A percentile compares a stretch with the other conserved stretches of the same genome.
These are phyloP conservation scores for Clusia tigrina DNA, from an alignment of 2,888 invertebrate species.

Conservation along the genomic window DNA sequence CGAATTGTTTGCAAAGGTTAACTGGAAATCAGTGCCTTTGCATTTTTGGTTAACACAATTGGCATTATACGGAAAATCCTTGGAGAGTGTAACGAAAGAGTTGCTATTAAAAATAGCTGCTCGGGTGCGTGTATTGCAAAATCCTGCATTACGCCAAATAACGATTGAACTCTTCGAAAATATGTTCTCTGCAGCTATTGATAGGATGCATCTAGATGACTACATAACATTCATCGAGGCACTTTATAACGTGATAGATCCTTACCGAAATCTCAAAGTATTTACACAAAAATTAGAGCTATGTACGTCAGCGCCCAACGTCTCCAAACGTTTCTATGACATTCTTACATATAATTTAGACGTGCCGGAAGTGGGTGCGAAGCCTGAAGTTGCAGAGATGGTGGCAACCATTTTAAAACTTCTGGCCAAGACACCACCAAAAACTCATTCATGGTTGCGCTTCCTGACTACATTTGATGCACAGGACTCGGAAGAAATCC, in stretches of 20 bases:
- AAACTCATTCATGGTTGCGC: slow-evolving; percentile 45
- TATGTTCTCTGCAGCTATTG: slow-evolving; percentile 38
- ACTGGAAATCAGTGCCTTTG: slow-evolving; percentile 57
- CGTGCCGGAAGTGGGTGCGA: no score
- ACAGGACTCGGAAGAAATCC: neutral
- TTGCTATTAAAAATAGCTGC: slow-evolving; percentile 42
- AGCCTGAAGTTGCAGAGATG: no score
- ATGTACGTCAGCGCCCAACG: neutral
- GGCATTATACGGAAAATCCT: neutral
- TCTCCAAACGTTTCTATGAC: slow-evolving; percentile 37
- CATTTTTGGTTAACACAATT: slow-evolving; percentile 46
- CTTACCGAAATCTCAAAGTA: slow-evolving; percentile 8
- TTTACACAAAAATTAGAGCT: neutral
- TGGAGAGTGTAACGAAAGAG: slow-evolving; percentile 28
- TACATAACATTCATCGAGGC: slow-evolving; percentile 50
- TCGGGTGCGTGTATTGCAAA: slow-evolving; percentile 46
- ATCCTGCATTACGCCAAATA: slow-evolving; percentile 41
- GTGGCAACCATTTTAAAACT: no score
- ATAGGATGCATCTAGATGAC: slow-evolving; percentile 41
- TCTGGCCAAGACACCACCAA: slow-evolving; percentile 32
- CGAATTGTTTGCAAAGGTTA: slow-evolving; percentile 35
- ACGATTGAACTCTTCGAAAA: slow-evolving; percentile 34
- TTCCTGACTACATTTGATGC: slow-evolving; percentile 36
- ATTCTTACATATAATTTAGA: slow-evolving; percentile 14
- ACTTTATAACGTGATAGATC: slow-evolving; percentile 47